Evolutionary conservation across 2,797 vertebrate species (phyloP), one percentile per base, ranked within the genome.

Genomic region (Lophura swinhoii): DNA sequence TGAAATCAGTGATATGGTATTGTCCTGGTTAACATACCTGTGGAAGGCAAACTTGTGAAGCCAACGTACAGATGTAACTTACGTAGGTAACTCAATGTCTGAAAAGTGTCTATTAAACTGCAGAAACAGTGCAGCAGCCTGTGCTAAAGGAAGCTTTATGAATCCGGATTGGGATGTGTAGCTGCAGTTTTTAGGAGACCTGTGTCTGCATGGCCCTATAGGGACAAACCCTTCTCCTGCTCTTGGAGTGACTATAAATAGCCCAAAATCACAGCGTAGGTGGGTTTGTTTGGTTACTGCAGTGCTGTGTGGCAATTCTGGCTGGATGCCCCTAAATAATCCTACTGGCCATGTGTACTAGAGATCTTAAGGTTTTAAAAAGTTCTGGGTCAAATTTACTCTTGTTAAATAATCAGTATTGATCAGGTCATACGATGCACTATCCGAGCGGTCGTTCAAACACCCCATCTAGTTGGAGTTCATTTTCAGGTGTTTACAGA

Each of bases 371-470:
- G 56, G 60, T n/a, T 93, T 90, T 70, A 82, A 71, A 79, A 92
- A 93, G 23, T 88, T 91, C 70, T 58, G 37, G 75, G 73, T 88
- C 60, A 68, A 82, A 82, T 94, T 93, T 88, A 77, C 69, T 88
- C 74, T 68, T 43, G 62, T 85, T 91, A 83, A 83, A 93, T 83
- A 93, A 93, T 21, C 33, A 41, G n/a, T 88, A 94, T 94, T 66
- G 90, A 96, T 91, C 90, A 48, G 64, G 46, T 88, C 48, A 15
- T 75, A 26, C 39, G 69, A 72, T 17, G 37, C 63, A 48, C 22
- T 14, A 43, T 20, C 51, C 2, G 2, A 72, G 24, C 37, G 12
- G 37, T 62, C 41, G 72, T 91, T 87, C 72, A 74, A 80, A 55
- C 37, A 23, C 58, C 0, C 3, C 73, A 51, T 0, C 3, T 48